A percentile compares a stretch with the other conserved stretches of the same genome.
Conservation (phyloP, 2,888 invertebrate genomes). For the Caenorhabditis sulstoni region DNA sequence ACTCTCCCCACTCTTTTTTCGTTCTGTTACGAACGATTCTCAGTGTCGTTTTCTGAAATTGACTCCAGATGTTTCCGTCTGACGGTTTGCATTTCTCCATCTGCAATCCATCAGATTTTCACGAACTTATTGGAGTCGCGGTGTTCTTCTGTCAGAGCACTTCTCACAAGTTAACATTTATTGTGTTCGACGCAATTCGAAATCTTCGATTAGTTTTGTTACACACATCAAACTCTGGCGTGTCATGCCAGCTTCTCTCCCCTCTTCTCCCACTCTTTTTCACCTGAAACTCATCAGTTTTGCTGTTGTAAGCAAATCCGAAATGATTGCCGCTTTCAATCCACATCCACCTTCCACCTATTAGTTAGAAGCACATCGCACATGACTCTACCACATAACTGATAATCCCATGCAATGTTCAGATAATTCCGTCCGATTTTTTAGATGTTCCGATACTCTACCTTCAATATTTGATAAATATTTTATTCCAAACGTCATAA, state of each 20-base stretch:
- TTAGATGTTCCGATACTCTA: background rate
- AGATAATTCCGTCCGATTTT: background rate
- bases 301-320: conserved; percentile 54
- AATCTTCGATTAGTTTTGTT: conserved; percentile 35
- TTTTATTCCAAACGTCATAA: background rate
- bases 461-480: conserved; percentile 9
- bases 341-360: conserved; percentile 2
- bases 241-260: conserved; percentile 47
- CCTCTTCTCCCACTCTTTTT: conserved; percentile 19
- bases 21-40: conserved; percentile 10
- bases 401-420: background rate
- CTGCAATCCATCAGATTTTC: conserved; percentile 18
- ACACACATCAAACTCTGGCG: conserved; percentile 52
- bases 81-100: conserved; percentile 8
- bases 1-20: conserved; percentile 2
- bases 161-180: background rate
- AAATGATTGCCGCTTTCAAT: conserved; percentile 1
- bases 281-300: conserved; percentile 47
- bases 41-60: conserved; percentile 41
- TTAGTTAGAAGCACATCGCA: conserved; percentile 23
- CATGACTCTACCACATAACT: background rate
- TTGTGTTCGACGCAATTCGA: background rate
- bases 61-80: conserved; percentile 41
- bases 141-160: conserved; percentile 9
- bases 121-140: conserved; percentile 32